Conservation (phyloP, 2,797 vertebrate species). For the Bufotes viridis region DNA sequence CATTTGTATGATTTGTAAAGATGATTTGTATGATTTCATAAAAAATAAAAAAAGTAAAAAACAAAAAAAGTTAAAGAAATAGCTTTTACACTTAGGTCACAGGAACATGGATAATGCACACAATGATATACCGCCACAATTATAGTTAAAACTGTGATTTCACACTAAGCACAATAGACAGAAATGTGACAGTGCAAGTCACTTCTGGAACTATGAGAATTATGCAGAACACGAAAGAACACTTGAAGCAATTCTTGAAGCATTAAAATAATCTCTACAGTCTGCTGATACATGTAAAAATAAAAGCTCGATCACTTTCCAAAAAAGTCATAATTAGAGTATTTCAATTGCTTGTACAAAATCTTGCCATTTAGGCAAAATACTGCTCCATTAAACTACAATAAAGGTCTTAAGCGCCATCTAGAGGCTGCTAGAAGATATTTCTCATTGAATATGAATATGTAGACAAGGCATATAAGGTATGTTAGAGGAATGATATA, state of each 20-base stretch:
- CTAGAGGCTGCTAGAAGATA: slow-evolving; percentile 10
- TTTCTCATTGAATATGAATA: background rate
- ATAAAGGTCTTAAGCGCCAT: background rate
- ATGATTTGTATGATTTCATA: no score
- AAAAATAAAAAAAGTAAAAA: no score
- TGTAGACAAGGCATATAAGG: background rate
- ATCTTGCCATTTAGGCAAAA: background rate
- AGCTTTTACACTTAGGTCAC: no score
- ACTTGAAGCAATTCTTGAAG: background rate
- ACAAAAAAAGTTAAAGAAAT: no score
- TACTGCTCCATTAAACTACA: background rate
- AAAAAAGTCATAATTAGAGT: background rate
- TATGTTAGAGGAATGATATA: background rate
- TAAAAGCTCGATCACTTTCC: background rate
- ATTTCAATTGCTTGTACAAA: background rate
- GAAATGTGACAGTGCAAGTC: background rate
- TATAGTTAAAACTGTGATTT: no score
- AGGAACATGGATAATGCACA: no score
- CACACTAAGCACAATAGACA: no score
- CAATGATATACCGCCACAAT: no score
- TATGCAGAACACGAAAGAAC: background rate
- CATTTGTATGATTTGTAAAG: no score
- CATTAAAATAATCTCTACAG: background rate
- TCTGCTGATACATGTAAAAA: background rate
- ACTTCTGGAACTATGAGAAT: background rate